Conservation (phyloP, 2,113 vertebrate genomes). For the Neolamprologus sp. region DNA sequence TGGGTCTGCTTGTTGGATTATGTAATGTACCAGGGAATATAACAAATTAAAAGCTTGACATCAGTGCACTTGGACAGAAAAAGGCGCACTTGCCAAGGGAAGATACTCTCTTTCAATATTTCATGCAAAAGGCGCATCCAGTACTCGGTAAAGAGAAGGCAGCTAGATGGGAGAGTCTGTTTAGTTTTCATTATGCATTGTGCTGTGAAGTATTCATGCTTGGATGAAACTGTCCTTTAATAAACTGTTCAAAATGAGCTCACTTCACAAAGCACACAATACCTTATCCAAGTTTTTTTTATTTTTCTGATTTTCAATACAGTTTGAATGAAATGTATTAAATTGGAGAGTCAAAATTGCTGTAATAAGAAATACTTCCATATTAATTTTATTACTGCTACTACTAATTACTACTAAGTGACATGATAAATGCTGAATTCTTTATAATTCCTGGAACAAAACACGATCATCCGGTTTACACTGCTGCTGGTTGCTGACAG, state of each 20-base stretch:
- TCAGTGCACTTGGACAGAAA: not conserved
- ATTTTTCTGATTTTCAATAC: not conserved
- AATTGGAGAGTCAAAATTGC: not conserved
- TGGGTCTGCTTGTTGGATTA: not conserved
- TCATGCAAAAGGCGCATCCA: constrained; percentile 7
- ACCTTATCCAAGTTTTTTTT: not conserved
- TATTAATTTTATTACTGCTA: not conserved
- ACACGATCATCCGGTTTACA: not conserved
- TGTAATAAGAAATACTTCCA: not conserved
- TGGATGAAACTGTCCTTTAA: not conserved
- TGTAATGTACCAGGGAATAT: not conserved
- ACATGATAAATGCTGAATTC: not conserved
- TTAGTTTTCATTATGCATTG: not conserved
- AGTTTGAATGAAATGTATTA: not conserved
- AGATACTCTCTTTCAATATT: constrained; percentile 31
- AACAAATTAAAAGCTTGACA: not conserved
- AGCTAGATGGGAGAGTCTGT: not conserved
- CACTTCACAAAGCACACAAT: not conserved
- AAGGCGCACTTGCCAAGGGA: not conserved
- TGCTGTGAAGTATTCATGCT: not conserved
- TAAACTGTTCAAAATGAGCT: not conserved
- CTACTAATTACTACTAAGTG: not conserved
- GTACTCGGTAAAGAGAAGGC: not conserved
- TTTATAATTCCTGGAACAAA: not conserved
- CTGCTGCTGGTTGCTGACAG: not conserved